Percentiles rank a stretch among this genome's conserved stretches.
These are phyloP conservation scores for Andrena bucephala DNA, from an alignment of 2,888 invertebrate species.

Conservation along the genomic window DNA sequence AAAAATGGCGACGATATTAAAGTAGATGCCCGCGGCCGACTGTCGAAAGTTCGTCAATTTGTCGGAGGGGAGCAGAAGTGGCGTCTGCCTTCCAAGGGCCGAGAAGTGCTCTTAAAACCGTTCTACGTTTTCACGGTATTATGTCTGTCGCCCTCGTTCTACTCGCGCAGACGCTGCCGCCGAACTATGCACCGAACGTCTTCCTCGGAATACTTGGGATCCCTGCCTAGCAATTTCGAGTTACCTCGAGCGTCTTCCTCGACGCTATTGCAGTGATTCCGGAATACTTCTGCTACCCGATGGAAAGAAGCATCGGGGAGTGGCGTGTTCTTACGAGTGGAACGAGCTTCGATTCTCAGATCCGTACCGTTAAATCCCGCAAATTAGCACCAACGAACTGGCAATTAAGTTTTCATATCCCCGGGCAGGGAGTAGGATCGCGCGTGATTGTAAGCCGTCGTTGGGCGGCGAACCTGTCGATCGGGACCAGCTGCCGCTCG, in stretches of 20 bases:
- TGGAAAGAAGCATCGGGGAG: constrained; percentile 16
- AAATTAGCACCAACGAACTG: too few relatives aligned
- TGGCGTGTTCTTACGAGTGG: not conserved
- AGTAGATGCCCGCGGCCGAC: constrained; percentile 16
- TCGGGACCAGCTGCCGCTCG: constrained; percentile 23
- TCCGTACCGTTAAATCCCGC: too few relatives aligned
- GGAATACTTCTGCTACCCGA: constrained; percentile 9
- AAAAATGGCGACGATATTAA: constrained; percentile 46
- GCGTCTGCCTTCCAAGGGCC: constrained; percentile 8
- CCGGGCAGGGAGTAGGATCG: too few relatives aligned
- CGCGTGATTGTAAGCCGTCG: not conserved
- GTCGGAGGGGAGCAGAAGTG: constrained; percentile 41
- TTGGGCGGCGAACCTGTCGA: constrained; percentile 15
- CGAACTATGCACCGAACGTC: constrained; percentile 48
- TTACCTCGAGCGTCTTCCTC: constrained; percentile 51
- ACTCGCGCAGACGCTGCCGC: constrained; percentile 26
- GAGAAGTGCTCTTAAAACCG: constrained; percentile 56
- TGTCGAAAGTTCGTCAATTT: constrained; percentile 59
- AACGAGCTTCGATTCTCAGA: not conserved
- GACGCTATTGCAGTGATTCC: constrained; percentile 41
- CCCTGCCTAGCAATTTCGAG: constrained; percentile 45
- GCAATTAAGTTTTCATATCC: too few relatives aligned
- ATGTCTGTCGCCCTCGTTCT: constrained; percentile 28
- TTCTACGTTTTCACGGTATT: constrained; percentile 56
- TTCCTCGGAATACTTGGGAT: constrained; percentile 45